phyloP scores from a whole-genome alignment of 2,113 vertebrate species.

The Burhinus oedicnemus region DNA sequence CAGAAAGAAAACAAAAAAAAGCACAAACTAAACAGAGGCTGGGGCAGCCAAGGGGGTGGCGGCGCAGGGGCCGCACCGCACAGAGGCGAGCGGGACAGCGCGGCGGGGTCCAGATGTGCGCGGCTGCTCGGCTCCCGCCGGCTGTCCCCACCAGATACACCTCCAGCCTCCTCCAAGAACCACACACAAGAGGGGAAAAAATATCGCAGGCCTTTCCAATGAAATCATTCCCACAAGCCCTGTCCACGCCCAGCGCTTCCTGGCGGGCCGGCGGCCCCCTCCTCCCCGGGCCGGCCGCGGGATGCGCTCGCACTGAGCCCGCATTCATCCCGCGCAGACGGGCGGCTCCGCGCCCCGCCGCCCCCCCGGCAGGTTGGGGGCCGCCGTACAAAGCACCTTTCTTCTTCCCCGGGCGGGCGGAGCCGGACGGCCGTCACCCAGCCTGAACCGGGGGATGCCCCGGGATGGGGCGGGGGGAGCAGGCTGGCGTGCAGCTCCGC shows the following conservation, averaged over 20 bases:
- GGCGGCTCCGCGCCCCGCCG: slow-evolving; percentile 63
- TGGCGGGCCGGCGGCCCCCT: slow-evolving; percentile 74
- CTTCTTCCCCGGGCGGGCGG: slow-evolving; percentile 64
- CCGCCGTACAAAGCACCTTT: slow-evolving; percentile 96
- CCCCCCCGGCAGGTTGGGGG: slow-evolving; percentile 39
- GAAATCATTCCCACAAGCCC: slow-evolving; percentile 93
- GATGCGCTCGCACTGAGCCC: slow-evolving; percentile 86
- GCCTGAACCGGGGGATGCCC: slow-evolving; percentile 63
- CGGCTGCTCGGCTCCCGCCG: slow-evolving; percentile 60
- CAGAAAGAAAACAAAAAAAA: background rate
- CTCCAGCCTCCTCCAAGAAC: slow-evolving; percentile 91
- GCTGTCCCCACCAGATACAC: slow-evolving; percentile 71
- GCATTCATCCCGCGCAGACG: slow-evolving; percentile 88
- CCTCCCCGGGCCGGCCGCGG: slow-evolving; percentile 77
- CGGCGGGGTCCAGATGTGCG: background rate
- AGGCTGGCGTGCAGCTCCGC: background rate
- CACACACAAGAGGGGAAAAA: slow-evolving; percentile 85
- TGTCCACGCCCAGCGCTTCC: slow-evolving; percentile 87
- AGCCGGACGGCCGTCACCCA: slow-evolving; percentile 48
- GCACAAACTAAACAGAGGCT: background rate
- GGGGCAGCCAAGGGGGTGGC: background rate
- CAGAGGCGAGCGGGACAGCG: background rate
- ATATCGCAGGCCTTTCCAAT: slow-evolving; percentile 93
- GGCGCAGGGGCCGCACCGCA: background rate
- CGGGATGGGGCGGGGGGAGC: background rate